These are phyloP conservation scores for Esox niger DNA, from an alignment of 2,113 vertebrate genomes.

Conservation along the genomic window DNA sequence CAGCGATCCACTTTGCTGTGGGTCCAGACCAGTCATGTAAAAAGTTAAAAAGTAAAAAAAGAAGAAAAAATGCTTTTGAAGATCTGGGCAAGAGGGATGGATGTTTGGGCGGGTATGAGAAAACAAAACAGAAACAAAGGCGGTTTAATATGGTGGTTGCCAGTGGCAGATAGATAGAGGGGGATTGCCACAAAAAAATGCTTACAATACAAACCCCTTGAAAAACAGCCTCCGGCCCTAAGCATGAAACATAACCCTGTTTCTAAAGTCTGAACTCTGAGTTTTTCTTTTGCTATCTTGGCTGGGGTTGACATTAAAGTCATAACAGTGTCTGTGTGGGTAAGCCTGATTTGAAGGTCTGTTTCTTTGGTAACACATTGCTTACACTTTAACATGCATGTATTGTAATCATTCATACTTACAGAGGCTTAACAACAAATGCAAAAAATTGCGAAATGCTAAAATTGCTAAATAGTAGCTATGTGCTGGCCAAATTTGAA, in stretches of 20 bases:
- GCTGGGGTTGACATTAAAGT: slow-evolving; percentile 14
- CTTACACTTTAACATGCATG: no score
- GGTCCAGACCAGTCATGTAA: slow-evolving; percentile 63
- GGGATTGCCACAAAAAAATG: slow-evolving; percentile 49
- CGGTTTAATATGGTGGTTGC: slow-evolving; percentile 65
- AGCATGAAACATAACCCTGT: slow-evolving; percentile 41
- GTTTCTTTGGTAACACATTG: no score
- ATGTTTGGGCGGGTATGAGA: slow-evolving; percentile 29
- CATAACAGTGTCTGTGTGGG: slow-evolving; percentile 6
- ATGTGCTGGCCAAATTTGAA: no score
- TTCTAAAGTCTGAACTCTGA: slow-evolving; percentile 42
- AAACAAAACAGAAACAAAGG: slow-evolving; percentile 59
- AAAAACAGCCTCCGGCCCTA: slow-evolving; percentile 55
- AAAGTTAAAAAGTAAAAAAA: slow-evolving; percentile 58
- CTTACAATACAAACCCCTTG: slow-evolving; percentile 63
- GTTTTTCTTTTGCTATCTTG: slow-evolving; percentile 29
- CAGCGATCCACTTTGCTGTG: slow-evolving; percentile 59
- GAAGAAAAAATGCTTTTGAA: no score
- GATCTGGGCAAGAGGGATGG: slow-evolving; percentile 45
- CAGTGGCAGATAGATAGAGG: slow-evolving; percentile 45
- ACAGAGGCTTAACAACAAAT: no score
- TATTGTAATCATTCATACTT: no score
- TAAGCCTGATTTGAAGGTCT: background rate
- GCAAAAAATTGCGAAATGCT: no score
- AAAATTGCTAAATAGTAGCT: no score